These are phyloP conservation scores for Triplophysa yarkandensis DNA, from an alignment of 2,797 vertebrate species.

Conservation along the genomic window DNA sequence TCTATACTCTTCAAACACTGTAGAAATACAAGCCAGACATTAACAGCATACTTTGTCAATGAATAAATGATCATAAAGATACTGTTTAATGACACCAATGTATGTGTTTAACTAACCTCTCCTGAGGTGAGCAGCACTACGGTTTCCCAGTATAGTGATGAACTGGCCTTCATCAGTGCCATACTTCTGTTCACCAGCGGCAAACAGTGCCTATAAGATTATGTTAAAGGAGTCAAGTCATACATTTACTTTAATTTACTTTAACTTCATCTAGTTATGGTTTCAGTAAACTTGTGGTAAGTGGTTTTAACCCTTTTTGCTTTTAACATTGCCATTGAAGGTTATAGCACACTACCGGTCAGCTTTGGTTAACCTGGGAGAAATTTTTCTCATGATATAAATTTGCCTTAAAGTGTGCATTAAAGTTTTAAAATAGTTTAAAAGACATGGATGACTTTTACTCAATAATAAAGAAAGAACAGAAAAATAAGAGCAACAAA, in stretches of 20 bases:
- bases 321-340: too few species aligned
- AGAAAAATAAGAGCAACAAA: too few species aligned
- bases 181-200: constrained; percentile 91
- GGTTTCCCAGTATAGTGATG: constrained; percentile 91
- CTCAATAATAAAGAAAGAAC: too few species aligned
- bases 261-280: too few species aligned
- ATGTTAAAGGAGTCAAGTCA: neutral
- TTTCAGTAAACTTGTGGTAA: neutral
- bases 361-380: too few species aligned
- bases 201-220: constrained; percentile 80
- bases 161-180: constrained; percentile 97
- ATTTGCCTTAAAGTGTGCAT: too few species aligned
- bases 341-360: too few species aligned
- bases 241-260: neutral
- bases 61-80: neutral
- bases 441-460: too few species aligned
- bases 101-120: constrained; percentile 73
- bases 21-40: constrained; percentile 46
- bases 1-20: constrained; percentile 95
- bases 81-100: neutral
- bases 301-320: too few species aligned
- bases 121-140: constrained; percentile 85
- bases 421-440: too few species aligned
- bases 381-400: too few species aligned
- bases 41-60: neutral